These are phyloP conservation scores for Drosophila athabasca DNA, from an alignment of 1,140 invertebrate genomes.

Conservation along the genomic window DNA sequence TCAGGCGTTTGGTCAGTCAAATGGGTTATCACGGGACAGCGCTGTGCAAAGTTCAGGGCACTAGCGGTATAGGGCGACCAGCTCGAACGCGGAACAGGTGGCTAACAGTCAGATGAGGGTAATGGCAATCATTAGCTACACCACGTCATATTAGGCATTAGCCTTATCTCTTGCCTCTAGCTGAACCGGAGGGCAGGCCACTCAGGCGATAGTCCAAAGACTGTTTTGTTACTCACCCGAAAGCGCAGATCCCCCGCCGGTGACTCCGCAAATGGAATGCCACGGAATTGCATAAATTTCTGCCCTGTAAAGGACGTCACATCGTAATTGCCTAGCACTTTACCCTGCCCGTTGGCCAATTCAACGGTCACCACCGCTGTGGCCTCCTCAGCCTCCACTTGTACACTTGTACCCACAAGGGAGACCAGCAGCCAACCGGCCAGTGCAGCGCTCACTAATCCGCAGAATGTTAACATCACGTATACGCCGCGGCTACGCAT, in stretches of 20 bases:
- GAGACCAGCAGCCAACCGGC: slow-evolving; percentile 42
- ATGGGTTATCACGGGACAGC: slow-evolving; percentile 77
- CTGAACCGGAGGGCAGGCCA: background rate
- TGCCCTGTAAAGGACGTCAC: slow-evolving; percentile 69
- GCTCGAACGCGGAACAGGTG: slow-evolving; percentile 61
- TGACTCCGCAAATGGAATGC: slow-evolving; percentile 78
- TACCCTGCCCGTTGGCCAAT: slow-evolving; percentile 82
- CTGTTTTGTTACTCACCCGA: slow-evolving; percentile 50
- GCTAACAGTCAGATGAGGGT: slow-evolving; percentile 25
- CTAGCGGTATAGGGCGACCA: slow-evolving; percentile 57
- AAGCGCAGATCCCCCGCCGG: slow-evolving; percentile 67
- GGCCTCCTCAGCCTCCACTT: slow-evolving; percentile 13
- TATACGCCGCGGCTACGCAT: slow-evolving; percentile 66
- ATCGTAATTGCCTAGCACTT: slow-evolving; percentile 83
- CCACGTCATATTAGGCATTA: slow-evolving; percentile 14
- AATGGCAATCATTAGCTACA: background rate
- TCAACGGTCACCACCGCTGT: slow-evolving; percentile 36
- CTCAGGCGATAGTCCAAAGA: background rate
- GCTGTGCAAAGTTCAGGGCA: slow-evolving; percentile 67
- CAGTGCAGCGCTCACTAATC: slow-evolving; percentile 38
- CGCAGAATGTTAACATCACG: slow-evolving; percentile 60
- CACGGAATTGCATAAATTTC: slow-evolving; percentile 74
- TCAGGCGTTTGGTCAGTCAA: slow-evolving; percentile 46
- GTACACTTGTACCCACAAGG: slow-evolving; percentile 1
- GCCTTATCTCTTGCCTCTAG: slow-evolving; percentile 35